These are phyloP conservation scores for Galendromus occidentalis DNA, from an alignment of 1,140 invertebrate genomes.

Conservation along the genomic window DNA sequence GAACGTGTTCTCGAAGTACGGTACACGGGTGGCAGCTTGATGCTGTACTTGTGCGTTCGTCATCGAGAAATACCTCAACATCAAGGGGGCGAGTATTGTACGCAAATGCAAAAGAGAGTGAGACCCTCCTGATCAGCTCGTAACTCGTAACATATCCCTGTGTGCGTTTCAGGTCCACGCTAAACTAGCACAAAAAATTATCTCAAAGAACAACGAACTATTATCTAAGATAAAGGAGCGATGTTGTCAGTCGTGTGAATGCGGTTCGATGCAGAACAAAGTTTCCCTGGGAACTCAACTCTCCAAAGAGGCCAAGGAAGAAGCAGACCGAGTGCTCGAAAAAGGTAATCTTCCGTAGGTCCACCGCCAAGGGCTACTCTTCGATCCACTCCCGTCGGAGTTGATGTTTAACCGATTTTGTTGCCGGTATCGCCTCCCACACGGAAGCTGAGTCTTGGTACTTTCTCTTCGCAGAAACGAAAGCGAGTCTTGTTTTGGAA, in stretches of 20 bases:
- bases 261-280: background rate
- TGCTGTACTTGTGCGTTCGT: too few species aligned
- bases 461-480: background rate
- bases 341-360: background rate
- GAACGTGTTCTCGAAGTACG: too few species aligned
- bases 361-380: background rate
- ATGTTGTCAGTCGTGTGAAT: background rate
- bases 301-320: background rate
- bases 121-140: too few species aligned
- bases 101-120: too few species aligned
- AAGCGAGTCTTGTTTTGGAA: background rate
- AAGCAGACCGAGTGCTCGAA: background rate
- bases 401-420: background rate
- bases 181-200: background rate
- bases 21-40: too few species aligned
- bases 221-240: background rate
- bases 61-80: too few species aligned
- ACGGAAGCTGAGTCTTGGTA: background rate
- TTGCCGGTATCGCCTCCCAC: background rate
- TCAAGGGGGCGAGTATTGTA: too few species aligned
- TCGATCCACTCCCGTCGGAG: background rate
- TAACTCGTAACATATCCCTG: too few species aligned
- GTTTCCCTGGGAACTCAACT: too few species aligned
- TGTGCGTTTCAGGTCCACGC: background rate
- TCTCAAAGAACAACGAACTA: conserved; percentile 5